Evolutionary conservation across 2,797 vertebrate species (phyloP), one percentile per base, ranked within the genome.

Genomic region (Melanotaenia boesemani): DNA sequence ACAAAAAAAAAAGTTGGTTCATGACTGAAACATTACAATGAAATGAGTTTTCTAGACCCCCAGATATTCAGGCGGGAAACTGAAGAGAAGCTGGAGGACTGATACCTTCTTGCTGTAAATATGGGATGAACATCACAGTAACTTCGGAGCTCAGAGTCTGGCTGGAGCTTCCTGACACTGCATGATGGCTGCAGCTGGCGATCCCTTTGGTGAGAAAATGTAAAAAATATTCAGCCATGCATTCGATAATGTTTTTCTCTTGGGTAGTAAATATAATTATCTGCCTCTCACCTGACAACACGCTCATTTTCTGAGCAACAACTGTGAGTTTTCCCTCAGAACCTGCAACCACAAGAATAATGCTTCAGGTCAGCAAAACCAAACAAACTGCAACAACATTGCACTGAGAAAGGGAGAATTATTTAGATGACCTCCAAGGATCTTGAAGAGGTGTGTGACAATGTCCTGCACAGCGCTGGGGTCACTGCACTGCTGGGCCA

Each of bases 51-150:
- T 48, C 46, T 48, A 9, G 8, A 20, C 7, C 16, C 16, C 6
- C 20, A 50, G n/a, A 50, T 11, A 22, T 54, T 30, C 28, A 72
- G 12, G 1, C 24, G 26, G 4, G 12, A 6, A 52, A 39, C 16
- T n/a, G 24, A 61, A 46, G 48, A 22, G n/a, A 4, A 36, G 39
- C 0, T 0, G 67, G 26, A 56, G 54, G 26, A 56, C 26, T 5
- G 50, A 20, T 67, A 99, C 98, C 98, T 96, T 99, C 98, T 89
- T 99, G 98, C 75, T 99, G 98, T 77, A 99, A 94, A 81, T 96
- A 99, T 0, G 97, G 98, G 83, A 99, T 96, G 90, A 99, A 99
- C 87, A 98, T 96, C 66, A 97, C 93, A n/a, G 94, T 86, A 52
- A 98, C 72, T 0, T 93, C 92, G 69, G 95, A 95, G 86, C 95